These are phyloP conservation scores for Petrocephalus zakoni DNA, from an alignment of 2,113 vertebrate genomes.

Conservation along the genomic window DNA sequence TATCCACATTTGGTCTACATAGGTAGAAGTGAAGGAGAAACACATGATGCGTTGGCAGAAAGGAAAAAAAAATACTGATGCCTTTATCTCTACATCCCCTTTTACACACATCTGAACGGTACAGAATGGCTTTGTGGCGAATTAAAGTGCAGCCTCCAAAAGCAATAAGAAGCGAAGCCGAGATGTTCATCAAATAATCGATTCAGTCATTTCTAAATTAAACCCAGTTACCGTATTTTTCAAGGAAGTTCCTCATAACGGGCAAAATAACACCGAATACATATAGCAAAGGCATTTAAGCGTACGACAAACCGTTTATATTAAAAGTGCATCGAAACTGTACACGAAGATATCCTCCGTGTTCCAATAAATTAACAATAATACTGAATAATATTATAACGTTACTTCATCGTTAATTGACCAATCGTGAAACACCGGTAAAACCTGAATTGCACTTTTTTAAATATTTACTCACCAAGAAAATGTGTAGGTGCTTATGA, in stretches of 20 bases:
- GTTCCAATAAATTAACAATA: not conserved
- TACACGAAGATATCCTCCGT: not conserved
- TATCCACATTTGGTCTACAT: not conserved
- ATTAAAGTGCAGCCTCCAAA: not conserved
- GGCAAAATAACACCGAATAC: not conserved
- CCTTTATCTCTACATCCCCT: not conserved
- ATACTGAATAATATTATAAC: not conserved
- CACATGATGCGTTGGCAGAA: not conserved
- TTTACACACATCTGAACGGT: not conserved
- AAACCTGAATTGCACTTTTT: not conserved
- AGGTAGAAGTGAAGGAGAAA: not conserved
- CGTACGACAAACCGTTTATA: not conserved
- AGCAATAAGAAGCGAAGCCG: not conserved
- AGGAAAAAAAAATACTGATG: not conserved
- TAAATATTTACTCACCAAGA: not conserved
- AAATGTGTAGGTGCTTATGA: not conserved
- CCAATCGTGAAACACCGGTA: not conserved
- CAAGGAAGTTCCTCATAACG: not conserved
- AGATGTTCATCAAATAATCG: not conserved
- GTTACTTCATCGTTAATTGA: not conserved
- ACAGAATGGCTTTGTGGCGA: not conserved
- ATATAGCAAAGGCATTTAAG: not conserved
- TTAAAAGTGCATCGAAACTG: not conserved
- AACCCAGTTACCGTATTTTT: not conserved
- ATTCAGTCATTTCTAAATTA: not conserved